Percentiles rank a stretch among this genome's conserved stretches.
Conservation (phyloP, 2,888 invertebrate species). For the Himalopsyche anomala region DNA sequence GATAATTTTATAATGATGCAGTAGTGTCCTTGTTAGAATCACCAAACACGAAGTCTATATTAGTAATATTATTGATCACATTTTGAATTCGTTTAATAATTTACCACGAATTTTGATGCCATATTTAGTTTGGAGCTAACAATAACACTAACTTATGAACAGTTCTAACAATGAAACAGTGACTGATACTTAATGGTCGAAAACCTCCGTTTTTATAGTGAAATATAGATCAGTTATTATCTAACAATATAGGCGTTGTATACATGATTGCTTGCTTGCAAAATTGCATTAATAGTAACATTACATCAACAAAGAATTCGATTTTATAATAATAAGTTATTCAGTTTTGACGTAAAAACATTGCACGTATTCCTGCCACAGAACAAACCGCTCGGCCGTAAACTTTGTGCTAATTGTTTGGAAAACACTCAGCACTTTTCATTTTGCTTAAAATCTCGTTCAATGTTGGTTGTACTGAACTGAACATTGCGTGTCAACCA, state of each 20-base stretch:
- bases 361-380: slow-evolving; percentile 53
- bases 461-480: slow-evolving; percentile 39
- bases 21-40: background rate
- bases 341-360: slow-evolving; percentile 55
- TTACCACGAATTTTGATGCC: slow-evolving; percentile 25
- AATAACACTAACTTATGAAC: slow-evolving; percentile 27
- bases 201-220: slow-evolving; percentile 55
- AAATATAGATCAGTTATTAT: slow-evolving; percentile 48
- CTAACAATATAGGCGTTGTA: slow-evolving; percentile 57
- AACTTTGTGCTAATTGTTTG: slow-evolving; percentile 61
- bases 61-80: background rate
- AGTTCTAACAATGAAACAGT: slow-evolving; percentile 46
- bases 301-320: slow-evolving; percentile 53
- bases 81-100: background rate
- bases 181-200: slow-evolving; percentile 44
- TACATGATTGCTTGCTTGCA: slow-evolving; percentile 61
- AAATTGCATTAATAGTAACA: slow-evolving; percentile 51
- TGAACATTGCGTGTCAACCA: slow-evolving; percentile 26
- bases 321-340: slow-evolving; percentile 51
- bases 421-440: slow-evolving; percentile 48
- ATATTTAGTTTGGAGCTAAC: slow-evolving; percentile 35
- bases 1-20: too few species aligned
- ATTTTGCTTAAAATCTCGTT: slow-evolving; percentile 23
- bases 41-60: background rate
- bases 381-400: slow-evolving; percentile 57